Evolutionary conservation across 30 jellyfish, hydroid and myxozoan genomes (phyloP), one percentile per base, ranked within the genome.

Genomic region (Hydractinia echinata): DNA sequence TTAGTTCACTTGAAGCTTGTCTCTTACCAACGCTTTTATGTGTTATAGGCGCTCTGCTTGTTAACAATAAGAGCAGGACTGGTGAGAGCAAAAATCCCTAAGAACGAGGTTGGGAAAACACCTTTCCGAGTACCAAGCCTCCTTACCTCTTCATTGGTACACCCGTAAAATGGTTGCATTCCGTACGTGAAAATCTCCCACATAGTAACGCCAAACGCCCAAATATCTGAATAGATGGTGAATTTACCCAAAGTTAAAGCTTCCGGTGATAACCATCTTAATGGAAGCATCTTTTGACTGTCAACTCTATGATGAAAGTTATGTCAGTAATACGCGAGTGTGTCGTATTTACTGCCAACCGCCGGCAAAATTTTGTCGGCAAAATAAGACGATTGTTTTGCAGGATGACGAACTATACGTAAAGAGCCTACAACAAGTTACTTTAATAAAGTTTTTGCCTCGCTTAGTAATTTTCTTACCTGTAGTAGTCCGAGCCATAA

Each of bases 121-220:
- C 19, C 54, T 20, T 51, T 14, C 81, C 4, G 5, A 9, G 1
- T 16, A 20, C 80, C 16, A 8, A 62, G 6, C 73, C 39, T 67
- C 49, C 51, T 5, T 55, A 89, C 96, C 95, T 83, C 95, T 54
- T 89, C 94, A 79, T 89, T 89, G 62, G 81, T 54, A 30, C 61
- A 77, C 52, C 96, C 96, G 55, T 77, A 83, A 55, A 64, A 84
- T 48, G 96, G 96, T 58, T 89, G 96, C 76, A 89, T 72, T 50
- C 96, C 96, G 58, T 89, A 89, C 7, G 96, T 83, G 81, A 89
- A 89, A n/a, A 89, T 80, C 84, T 89, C 96, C 96, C 96, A 89
- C 50, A 89, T 64, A 7, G 85, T 83, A 5, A 89, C 96, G 49
- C 96, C 96, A 67, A 83, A 83, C 7, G 96, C 88, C 94, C 94